These are phyloP conservation scores for Caenorhabditis sp. DNA, from an alignment of 2,888 invertebrate genomes.

Conservation along the genomic window DNA sequence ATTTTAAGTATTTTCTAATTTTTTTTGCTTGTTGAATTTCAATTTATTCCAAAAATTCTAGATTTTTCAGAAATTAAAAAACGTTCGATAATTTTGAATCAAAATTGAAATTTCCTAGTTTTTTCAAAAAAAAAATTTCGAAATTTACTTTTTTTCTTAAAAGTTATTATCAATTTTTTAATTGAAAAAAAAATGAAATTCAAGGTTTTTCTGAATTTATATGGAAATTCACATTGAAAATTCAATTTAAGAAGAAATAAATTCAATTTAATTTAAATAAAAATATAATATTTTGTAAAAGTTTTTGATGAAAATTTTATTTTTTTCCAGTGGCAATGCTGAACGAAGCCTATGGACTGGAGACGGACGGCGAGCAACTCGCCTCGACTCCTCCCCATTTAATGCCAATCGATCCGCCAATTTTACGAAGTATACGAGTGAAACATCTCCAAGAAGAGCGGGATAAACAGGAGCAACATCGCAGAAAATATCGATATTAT, in stretches of 20 bases:
- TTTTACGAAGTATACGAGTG: constrained; percentile 12
- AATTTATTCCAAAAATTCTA: too few relatives aligned
- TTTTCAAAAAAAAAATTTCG: too few relatives aligned
- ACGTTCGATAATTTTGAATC: too few relatives aligned
- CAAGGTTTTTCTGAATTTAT: background rate
- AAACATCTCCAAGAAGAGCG: background rate
- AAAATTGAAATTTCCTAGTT: too few relatives aligned
- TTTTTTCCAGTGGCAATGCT: constrained; percentile 43
- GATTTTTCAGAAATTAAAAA: too few relatives aligned
- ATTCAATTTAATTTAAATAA: too few relatives aligned
- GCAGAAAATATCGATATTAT: background rate
- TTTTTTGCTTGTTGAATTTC: too few relatives aligned
- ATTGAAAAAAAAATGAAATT: too few relatives aligned
- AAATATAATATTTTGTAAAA: too few relatives aligned
- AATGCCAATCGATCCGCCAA: constrained; percentile 6
- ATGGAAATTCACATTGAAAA: background rate
- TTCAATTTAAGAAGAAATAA: background rate
- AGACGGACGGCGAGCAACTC: background rate
- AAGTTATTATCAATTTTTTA: background rate
- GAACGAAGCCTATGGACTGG: constrained; percentile 29
- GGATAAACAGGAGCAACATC: background rate
- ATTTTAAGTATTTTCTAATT: too few relatives aligned
- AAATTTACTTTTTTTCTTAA: too few relatives aligned
- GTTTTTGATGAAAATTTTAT: too few relatives aligned
- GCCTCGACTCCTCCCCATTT: constrained; percentile 13